phyloP scores from a whole-genome alignment of 2,113 vertebrate genomes.

The Eulemur macaco region DNA sequence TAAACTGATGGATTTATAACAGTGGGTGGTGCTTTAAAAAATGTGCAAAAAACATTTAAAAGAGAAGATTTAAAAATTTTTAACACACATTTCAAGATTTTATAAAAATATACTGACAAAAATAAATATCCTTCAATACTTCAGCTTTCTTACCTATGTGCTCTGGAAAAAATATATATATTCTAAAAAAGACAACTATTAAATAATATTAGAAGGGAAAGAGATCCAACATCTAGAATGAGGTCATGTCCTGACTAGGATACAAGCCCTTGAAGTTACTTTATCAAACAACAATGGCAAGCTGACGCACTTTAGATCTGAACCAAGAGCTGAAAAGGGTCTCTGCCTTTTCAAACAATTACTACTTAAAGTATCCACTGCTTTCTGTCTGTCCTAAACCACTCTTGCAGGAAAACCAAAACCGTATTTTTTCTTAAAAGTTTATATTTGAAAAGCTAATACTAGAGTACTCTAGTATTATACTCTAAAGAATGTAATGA shows the following conservation, averaged over 20 bases:
- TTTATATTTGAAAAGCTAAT: background rate
- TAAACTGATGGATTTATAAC: conserved; percentile 28
- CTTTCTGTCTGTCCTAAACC: background rate
- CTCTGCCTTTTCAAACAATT: background rate
- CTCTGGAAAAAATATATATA: background rate
- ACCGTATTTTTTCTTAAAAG: background rate
- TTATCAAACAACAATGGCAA: background rate
- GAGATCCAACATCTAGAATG: background rate
- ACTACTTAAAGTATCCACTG: background rate
- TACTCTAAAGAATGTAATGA: background rate
- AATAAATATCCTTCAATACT: conserved; percentile 11
- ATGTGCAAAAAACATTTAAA: conserved; percentile 45
- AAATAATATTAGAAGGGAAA: conserved; percentile 17
- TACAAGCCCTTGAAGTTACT: background rate
- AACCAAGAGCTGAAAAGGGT: background rate
- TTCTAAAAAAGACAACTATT: background rate
- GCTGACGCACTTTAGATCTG: background rate
- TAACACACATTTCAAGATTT: conserved; percentile 19
- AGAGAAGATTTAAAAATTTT: conserved; percentile 43
- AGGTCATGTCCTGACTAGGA: background rate
- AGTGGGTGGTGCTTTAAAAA: conserved; percentile 16
- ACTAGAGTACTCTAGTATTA: background rate
- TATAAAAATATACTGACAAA: conserved; percentile 50
- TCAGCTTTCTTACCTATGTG: background rate
- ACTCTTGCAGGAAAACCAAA: background rate